Conservation (phyloP, 2,888 invertebrate genomes). For the Acanthococcus lagerstroemiae region DNA sequence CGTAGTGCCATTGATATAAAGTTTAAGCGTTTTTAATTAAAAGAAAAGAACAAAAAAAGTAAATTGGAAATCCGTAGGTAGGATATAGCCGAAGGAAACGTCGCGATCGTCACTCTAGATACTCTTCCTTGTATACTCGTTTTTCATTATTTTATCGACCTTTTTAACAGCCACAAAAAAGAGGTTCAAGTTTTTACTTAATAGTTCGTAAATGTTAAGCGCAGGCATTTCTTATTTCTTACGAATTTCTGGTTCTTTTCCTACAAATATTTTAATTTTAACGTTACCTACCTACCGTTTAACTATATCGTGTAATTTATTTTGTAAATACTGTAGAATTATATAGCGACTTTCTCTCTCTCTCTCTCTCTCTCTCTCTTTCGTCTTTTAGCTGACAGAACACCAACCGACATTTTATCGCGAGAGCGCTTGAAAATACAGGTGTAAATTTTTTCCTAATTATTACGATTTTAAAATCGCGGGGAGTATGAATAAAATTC, state of each 20-base stretch:
- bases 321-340: constrained; percentile 24
- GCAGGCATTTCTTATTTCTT: constrained; percentile 25
- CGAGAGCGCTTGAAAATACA: constrained; percentile 5
- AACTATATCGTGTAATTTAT: constrained; percentile 8
- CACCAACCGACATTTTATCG: constrained; percentile 12
- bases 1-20: too few species aligned
- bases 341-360: background rate
- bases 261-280: constrained; percentile 23
- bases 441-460: constrained; percentile 6
- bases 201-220: constrained; percentile 20
- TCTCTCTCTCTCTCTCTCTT: background rate
- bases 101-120: too few species aligned
- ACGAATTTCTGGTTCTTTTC: constrained; percentile 13
- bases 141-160: too few species aligned
- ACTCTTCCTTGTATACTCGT: too few species aligned
- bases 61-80: too few species aligned
- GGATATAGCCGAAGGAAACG: too few species aligned
- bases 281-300: too few species aligned
- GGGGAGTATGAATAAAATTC: constrained; percentile 23
- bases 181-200: constrained; percentile 11
- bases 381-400: constrained; percentile 17
- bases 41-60: too few species aligned
- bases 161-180: too few species aligned
- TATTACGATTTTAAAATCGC: background rate
- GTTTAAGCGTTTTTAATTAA: too few species aligned